These are phyloP conservation scores for Connochaetes taurinus DNA, from an alignment of 2,113 vertebrate genomes.

Conservation along the genomic window DNA sequence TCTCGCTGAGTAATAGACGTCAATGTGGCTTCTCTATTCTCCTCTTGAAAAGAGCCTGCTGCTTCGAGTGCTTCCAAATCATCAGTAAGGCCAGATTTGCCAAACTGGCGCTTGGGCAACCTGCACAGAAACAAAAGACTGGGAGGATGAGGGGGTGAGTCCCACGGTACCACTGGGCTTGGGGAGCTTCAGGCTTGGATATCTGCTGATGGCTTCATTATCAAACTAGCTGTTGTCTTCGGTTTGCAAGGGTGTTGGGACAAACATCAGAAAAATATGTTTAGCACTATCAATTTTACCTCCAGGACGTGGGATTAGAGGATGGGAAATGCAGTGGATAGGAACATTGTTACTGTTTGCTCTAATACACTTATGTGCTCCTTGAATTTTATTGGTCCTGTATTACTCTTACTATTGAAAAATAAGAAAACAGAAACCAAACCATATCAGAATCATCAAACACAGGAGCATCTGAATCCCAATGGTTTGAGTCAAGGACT, in stretches of 20 bases:
- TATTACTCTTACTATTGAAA: background rate
- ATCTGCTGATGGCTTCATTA: background rate
- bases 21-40: background rate
- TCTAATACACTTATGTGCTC: background rate
- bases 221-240: background rate
- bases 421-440: background rate
- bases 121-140: background rate
- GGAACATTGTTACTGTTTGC: background rate
- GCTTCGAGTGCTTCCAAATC: slow-evolving; percentile 6
- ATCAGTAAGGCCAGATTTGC: background rate
- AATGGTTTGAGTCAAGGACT: background rate
- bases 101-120: background rate
- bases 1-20: background rate
- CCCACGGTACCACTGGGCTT: fast-evolving
- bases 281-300: background rate
- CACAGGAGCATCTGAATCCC: background rate
- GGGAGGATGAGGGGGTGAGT: background rate
- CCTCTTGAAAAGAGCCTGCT: background rate
- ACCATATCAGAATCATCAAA: background rate
- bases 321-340: background rate
- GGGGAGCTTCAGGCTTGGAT: background rate
- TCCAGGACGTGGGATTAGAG: background rate
- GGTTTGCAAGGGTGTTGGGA: background rate
- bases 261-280: background rate
- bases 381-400: background rate